Conservation (phyloP, 2,797 vertebrate genomes). For the Rhinogobio ventralis region DNA sequence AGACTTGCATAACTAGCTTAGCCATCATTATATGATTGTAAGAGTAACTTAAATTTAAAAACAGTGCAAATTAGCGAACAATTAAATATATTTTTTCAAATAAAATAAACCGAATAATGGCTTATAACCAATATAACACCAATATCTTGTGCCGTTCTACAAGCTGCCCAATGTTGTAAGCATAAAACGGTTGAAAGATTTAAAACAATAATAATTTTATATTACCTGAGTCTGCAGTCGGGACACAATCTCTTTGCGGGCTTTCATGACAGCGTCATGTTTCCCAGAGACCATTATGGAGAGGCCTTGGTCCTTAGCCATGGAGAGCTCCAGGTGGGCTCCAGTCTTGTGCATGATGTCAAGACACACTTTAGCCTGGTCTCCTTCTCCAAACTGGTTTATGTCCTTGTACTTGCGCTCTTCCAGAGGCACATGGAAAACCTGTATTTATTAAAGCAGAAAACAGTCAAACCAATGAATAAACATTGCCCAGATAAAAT, state of each 20-base stretch:
- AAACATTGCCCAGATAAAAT: background rate
- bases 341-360: slow-evolving; percentile 99
- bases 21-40: background rate
- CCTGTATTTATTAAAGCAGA: slow-evolving; percentile 74
- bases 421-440: slow-evolving; percentile 98
- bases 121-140: background rate
- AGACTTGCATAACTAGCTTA: background rate
- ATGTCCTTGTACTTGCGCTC: slow-evolving; percentile 99
- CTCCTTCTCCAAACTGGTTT: slow-evolving; percentile 99
- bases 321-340: slow-evolving; percentile 97
- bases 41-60: background rate
- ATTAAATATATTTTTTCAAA: too few relatives aligned
- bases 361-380: slow-evolving; percentile 98
- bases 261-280: slow-evolving; percentile 98
- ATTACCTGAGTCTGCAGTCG: slow-evolving; percentile 97
- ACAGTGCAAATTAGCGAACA: too few relatives aligned
- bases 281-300: slow-evolving; percentile 99
- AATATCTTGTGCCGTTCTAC: background rate
- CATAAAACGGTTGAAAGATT: background rate
- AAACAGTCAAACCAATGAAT: background rate
- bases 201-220: background rate
- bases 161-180: background rate
- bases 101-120: background rate
- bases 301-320: slow-evolving; percentile 99
- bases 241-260: slow-evolving; percentile 98